Percentiles rank a stretch among this genome's conserved stretches.
phyloP scores from a whole-genome alignment of 1,140 invertebrate species.

The Bathynomus jamesi region DNA sequence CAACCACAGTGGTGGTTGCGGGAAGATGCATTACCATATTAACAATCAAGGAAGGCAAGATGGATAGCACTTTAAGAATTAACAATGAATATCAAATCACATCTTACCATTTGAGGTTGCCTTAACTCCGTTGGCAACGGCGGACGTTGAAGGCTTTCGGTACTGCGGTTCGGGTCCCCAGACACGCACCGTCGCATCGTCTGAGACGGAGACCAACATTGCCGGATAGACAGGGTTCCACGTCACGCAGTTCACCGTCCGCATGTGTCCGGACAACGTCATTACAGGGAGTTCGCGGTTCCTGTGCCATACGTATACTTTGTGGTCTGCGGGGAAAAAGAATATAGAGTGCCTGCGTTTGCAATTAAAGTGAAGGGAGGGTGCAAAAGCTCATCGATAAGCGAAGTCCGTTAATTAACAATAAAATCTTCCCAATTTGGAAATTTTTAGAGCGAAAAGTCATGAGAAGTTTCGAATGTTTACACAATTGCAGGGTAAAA shows the following conservation, averaged over 20 bases:
- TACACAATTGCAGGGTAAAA: too few relatives aligned
- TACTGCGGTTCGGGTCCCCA: slow-evolving; percentile 63
- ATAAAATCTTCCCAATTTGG: too few relatives aligned
- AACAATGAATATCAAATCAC: too few relatives aligned
- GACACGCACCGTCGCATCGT: slow-evolving; percentile 90
- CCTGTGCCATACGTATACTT: slow-evolving; percentile 93
- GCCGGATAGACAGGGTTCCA: slow-evolving; percentile 96
- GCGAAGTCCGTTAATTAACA: too few relatives aligned
- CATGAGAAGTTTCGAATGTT: too few relatives aligned
- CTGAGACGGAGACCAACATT: slow-evolving; percentile 91
- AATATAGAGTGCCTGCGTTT: not conserved
- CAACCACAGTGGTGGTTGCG: too few relatives aligned
- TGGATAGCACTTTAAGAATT: too few relatives aligned
- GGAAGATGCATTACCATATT: too few relatives aligned
- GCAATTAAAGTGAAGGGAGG: not conserved
- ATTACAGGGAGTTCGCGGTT: slow-evolving; percentile 81
- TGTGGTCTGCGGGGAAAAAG: slow-evolving; percentile 61
- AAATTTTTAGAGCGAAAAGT: too few relatives aligned
- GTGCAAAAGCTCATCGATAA: too few relatives aligned
- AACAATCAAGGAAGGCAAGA: too few relatives aligned
- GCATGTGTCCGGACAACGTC: slow-evolving; percentile 77
- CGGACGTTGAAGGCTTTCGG: not conserved
- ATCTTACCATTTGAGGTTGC: not conserved
- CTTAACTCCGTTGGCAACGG: not conserved
- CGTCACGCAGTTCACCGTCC: slow-evolving; percentile 92